Conservation (phyloP, 2,113 vertebrate species). For the Probosciger aterrimus region DNA sequence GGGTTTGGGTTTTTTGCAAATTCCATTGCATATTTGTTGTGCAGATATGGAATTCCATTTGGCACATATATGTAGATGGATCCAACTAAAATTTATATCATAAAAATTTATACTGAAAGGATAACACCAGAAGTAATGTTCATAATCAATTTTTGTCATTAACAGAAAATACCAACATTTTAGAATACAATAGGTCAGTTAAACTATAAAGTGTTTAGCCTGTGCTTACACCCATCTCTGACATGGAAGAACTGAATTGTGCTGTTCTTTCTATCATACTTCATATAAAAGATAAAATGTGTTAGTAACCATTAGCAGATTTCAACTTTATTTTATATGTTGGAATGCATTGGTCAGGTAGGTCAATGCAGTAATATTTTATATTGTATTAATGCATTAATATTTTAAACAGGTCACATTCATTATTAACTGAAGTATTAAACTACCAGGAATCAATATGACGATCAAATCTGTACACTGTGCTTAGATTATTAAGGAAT, state of each 20-base stretch:
- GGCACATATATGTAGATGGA: no score
- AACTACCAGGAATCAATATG: conserved; percentile 46
- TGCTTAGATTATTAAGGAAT: conserved; percentile 35
- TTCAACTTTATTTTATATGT: not conserved
- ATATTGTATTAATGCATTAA: not conserved
- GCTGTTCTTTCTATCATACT: conserved; percentile 1
- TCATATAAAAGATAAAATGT: not conserved
- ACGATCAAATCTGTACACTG: conserved; percentile 31
- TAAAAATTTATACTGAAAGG: not conserved
- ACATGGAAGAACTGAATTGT: not conserved
- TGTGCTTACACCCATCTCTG: not conserved
- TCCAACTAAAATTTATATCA: not conserved
- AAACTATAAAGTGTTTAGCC: not conserved
- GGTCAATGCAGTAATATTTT: conserved; percentile 31
- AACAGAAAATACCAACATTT: not conserved
- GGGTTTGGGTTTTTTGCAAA: not conserved
- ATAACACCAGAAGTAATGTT: not conserved
- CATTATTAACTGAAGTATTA: conserved; percentile 62
- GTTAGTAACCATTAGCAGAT: conserved; percentile 38
- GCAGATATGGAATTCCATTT: not conserved
- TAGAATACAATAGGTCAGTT: not conserved
- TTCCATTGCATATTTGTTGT: not conserved
- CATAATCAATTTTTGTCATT: not conserved
- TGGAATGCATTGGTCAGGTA: conserved; percentile 22
- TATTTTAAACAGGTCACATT: conserved; percentile 56